Conservation (phyloP, 2,113 vertebrate genomes). For the Ciconia maguari region DNA sequence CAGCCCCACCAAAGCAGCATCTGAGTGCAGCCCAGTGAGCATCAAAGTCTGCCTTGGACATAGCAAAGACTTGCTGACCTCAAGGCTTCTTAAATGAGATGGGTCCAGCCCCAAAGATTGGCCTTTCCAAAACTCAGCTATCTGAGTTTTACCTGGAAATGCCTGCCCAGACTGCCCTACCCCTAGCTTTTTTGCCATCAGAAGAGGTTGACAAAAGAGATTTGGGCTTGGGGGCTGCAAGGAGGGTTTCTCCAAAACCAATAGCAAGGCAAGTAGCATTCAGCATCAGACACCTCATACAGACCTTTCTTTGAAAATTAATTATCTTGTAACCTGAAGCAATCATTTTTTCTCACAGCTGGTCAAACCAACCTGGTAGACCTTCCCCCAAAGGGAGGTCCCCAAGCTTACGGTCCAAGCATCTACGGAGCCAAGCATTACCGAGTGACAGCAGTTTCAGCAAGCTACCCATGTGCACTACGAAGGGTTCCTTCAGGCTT, state of each 20-base stretch:
- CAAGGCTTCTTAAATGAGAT: neutral
- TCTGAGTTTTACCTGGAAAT: neutral
- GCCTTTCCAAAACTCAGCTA: neutral
- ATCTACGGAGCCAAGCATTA: neutral
- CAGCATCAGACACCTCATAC: neutral
- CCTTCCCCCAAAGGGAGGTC: neutral
- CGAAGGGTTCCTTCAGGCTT: neutral
- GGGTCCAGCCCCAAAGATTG: accelerated
- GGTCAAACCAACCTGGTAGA: neutral
- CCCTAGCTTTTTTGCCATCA: neutral
- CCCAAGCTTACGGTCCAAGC: neutral
- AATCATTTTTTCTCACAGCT: neutral
- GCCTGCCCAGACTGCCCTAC: neutral
- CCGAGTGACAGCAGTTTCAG: neutral
- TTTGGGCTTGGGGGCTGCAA: neutral
- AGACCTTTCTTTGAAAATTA: neutral
- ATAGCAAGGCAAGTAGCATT: neutral
- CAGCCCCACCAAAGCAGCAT: neutral
- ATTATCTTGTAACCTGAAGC: neutral
- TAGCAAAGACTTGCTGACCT: neutral
- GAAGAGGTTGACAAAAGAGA: neutral
- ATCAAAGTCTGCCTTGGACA: neutral
- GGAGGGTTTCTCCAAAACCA: neutral
- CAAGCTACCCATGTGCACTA: neutral
- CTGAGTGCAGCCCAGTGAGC: neutral